A percentile compares a stretch with the other conserved stretches of the same genome.
phyloP scores from a whole-genome alignment of 1,140 invertebrate genomes.

The Maniola jurtina region DNA sequence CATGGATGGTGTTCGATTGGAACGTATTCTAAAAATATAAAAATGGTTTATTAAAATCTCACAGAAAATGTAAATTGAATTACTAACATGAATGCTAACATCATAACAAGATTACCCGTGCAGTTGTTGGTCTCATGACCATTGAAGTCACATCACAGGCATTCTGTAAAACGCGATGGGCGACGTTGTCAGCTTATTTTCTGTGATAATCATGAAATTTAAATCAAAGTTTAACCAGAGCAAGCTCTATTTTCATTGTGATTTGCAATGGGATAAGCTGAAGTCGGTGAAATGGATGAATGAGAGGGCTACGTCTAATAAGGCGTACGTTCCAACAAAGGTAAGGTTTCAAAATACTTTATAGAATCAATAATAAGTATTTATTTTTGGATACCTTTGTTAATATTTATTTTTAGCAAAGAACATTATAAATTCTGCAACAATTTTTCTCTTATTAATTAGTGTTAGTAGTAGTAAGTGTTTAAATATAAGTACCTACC shows the following conservation, averaged over 20 bases:
- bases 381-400: not conserved
- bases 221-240: slow-evolving; percentile 74
- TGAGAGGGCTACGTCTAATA: slow-evolving; percentile 76
- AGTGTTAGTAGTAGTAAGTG: too few relatives aligned
- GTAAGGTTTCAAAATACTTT: slow-evolving; percentile 47
- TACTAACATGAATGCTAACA: slow-evolving; percentile 59
- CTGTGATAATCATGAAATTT: slow-evolving; percentile 76
- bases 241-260: slow-evolving; percentile 67
- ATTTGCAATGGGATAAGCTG: slow-evolving; percentile 67
- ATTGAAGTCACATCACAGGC: slow-evolving; percentile 53
- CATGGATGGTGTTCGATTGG: slow-evolving; percentile 33
- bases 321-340: slow-evolving; percentile 79
- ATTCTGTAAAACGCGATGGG: slow-evolving; percentile 56
- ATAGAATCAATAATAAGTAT: not conserved
- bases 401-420: too few relatives aligned
- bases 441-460: too few relatives aligned
- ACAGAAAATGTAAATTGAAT: slow-evolving; percentile 61
- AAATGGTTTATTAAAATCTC: slow-evolving; percentile 40
- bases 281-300: slow-evolving; percentile 80
- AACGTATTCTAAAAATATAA: slow-evolving; percentile 35
- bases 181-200: slow-evolving; percentile 74
- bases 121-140: slow-evolving; percentile 64
- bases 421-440: too few relatives aligned
- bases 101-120: slow-evolving; percentile 47
- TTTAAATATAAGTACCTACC: too few relatives aligned